phyloP scores from a whole-genome alignment of 2,113 vertebrate species.

The Malurus elegans region DNA sequence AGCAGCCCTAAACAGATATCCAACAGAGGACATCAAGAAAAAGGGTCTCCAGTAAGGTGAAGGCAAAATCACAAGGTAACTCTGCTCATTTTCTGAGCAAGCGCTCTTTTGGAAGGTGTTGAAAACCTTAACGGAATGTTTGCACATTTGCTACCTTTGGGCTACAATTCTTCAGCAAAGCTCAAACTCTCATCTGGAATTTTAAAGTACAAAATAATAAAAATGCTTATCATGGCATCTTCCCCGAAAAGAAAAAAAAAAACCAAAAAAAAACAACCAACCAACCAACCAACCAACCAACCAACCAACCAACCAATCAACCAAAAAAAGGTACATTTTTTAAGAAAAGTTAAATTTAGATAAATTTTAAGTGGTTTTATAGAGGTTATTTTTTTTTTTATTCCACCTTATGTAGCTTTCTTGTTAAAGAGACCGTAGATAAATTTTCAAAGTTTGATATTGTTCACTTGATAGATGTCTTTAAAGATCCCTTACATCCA shows the following conservation, averaged over 20 bases:
- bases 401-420: neutral
- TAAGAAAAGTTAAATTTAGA: neutral
- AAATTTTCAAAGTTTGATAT: neutral
- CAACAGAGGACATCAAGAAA: neutral
- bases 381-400: neutral
- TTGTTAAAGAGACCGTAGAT: neutral
- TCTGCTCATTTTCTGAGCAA: neutral
- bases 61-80: accelerated
- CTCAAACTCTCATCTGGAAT: neutral
- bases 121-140: neutral
- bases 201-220: neutral
- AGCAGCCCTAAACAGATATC: neutral
- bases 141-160: neutral
- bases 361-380: neutral
- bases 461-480: neutral
- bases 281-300: neutral
- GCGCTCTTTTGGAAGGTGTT: neutral
- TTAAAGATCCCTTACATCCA: neutral
- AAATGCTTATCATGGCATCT: neutral
- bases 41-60: neutral
- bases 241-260: accelerated
- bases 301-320: neutral
- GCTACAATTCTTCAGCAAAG: neutral
- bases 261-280: neutral
- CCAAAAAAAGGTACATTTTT: neutral